These are phyloP conservation scores for Tympanoctomys barrerae DNA, from an alignment of 2,797 vertebrate genomes.

Conservation along the genomic window DNA sequence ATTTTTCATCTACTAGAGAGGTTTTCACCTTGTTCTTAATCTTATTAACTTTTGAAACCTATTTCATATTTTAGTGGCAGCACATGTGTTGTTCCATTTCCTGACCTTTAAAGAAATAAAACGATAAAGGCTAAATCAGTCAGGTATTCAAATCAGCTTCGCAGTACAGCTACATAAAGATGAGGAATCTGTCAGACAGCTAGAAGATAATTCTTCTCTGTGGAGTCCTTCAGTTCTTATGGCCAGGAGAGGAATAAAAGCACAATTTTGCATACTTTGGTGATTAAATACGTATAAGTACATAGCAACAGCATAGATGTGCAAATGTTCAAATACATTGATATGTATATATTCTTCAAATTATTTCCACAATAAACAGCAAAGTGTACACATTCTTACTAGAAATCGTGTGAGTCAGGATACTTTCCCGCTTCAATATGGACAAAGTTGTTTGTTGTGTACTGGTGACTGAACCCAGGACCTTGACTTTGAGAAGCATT, in stretches of 20 bases:
- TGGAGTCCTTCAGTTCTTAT: fast-evolving
- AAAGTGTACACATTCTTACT: background rate
- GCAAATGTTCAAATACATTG: background rate
- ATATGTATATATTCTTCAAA: background rate
- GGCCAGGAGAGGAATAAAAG: background rate
- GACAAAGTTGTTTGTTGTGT: background rate
- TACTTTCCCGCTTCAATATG: background rate
- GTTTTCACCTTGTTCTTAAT: background rate
- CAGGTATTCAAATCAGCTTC: background rate
- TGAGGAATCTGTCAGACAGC: too few species aligned
- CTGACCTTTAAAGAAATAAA: background rate
- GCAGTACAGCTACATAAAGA: background rate
- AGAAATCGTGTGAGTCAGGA: background rate
- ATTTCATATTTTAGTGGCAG: background rate
- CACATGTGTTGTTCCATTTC: background rate
- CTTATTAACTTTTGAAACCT: background rate
- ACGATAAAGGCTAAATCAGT: background rate
- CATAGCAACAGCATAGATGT: too few species aligned
- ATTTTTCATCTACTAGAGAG: background rate
- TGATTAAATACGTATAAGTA: background rate
- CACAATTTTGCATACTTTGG: too few species aligned
- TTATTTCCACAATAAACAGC: background rate
- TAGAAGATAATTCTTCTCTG: background rate
- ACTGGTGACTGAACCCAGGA: background rate
- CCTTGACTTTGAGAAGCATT: background rate